Conservation (phyloP, 2,113 vertebrate genomes). For the Struthio camelus region DNA sequence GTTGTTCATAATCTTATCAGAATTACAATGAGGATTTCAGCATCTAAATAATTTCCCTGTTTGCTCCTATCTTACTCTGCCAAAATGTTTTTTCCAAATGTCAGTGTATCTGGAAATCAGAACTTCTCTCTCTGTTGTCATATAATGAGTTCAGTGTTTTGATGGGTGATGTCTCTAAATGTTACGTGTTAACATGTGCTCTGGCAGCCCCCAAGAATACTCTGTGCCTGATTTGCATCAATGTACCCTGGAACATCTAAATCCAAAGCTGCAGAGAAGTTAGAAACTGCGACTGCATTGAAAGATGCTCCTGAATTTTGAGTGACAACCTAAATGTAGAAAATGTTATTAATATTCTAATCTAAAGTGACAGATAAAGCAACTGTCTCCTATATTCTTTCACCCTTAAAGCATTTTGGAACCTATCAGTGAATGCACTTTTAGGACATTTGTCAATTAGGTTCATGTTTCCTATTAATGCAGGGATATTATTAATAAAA, state of each 20-base stretch:
- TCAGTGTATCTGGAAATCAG: neutral
- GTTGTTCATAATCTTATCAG: neutral
- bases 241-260: neutral
- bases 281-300: neutral
- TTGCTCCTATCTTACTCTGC: no score
- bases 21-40: neutral
- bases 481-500: neutral
- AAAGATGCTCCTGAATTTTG: neutral
- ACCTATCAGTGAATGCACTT: neutral
- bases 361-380: neutral
- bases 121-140: neutral
- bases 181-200: neutral
- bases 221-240: neutral
- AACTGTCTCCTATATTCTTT: neutral
- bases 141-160: neutral
- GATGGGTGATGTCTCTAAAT: neutral
- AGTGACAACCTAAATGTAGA: neutral
- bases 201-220: neutral
- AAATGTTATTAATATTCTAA: neutral
- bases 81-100: no score
- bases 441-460: neutral
- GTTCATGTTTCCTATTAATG: neutral
- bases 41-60: neutral
- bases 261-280: neutral
- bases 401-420: neutral